Evolutionary conservation across 2,113 vertebrate species (phyloP).

Genomic region (Acrocephalus kingi): DNA sequence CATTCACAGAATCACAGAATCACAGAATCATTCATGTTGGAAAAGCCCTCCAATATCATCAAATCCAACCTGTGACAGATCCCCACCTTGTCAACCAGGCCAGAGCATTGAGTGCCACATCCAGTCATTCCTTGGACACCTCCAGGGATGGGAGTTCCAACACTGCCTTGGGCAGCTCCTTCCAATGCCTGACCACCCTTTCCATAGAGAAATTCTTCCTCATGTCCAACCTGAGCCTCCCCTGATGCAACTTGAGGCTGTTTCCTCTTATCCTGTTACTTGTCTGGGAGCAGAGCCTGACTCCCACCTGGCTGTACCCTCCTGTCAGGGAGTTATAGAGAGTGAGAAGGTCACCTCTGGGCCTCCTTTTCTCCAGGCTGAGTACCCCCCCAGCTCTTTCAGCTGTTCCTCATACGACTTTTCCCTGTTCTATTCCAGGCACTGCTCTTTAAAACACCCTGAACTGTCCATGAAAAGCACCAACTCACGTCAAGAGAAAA

Average conservation of each 20-base stretch:
- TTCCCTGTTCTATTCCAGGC: not conserved
- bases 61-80: rapidly evolving
- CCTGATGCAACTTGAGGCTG: not conserved
- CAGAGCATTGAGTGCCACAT: not conserved
- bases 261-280: not conserved
- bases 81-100: not conserved
- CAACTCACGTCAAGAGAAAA: not conserved
- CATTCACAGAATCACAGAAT: not conserved
- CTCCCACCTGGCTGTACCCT: not conserved
- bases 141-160: not conserved
- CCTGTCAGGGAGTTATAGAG: not conserved
- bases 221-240: not conserved
- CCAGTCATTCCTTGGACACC: not conserved
- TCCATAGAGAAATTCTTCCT: not conserved
- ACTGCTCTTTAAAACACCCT: not conserved
- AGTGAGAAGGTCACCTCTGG: not conserved
- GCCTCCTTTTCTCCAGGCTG: not conserved
- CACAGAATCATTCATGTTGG: not conserved
- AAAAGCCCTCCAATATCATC: not conserved
- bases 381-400: not conserved
- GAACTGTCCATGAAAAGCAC: not conserved
- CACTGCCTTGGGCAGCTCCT: not conserved
- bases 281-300: not conserved
- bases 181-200: not conserved
- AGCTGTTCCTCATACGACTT: not conserved